phyloP scores from a whole-genome alignment of 2,797 vertebrate species.

The Alcedo atthis region DNA sequence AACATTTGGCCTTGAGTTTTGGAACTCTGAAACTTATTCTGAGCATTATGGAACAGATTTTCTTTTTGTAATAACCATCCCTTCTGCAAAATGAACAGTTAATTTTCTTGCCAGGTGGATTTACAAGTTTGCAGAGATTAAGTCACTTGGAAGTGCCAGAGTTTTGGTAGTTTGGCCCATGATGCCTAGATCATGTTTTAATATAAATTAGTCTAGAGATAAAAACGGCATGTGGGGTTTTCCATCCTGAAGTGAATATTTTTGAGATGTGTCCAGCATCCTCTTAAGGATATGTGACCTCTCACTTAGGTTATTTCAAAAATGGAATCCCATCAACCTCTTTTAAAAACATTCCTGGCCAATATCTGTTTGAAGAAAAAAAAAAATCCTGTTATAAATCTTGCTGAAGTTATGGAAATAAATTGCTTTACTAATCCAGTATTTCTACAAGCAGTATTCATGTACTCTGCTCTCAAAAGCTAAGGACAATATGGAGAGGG shows the following conservation, averaged over 20 bases:
- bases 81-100: neutral
- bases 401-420: neutral
- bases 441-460: neutral
- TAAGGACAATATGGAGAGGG: neutral
- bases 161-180: neutral
- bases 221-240: neutral
- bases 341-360: neutral
- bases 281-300: neutral
- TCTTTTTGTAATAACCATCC: neutral
- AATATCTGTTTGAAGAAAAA: neutral
- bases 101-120: slow-evolving; percentile 5
- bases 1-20: neutral
- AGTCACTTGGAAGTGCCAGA: neutral
- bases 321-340: neutral
- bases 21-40: neutral
- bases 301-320: neutral
- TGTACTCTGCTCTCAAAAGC: neutral
- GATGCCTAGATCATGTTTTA: neutral
- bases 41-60: neutral
- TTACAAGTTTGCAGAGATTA: neutral
- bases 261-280: neutral
- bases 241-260: neutral
- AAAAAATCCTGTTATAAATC: neutral
- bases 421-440: neutral
- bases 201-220: neutral